Base-by-base conservation (phyloP, 2,888 invertebrate species). In the Lumbricus terrestris region DNA sequence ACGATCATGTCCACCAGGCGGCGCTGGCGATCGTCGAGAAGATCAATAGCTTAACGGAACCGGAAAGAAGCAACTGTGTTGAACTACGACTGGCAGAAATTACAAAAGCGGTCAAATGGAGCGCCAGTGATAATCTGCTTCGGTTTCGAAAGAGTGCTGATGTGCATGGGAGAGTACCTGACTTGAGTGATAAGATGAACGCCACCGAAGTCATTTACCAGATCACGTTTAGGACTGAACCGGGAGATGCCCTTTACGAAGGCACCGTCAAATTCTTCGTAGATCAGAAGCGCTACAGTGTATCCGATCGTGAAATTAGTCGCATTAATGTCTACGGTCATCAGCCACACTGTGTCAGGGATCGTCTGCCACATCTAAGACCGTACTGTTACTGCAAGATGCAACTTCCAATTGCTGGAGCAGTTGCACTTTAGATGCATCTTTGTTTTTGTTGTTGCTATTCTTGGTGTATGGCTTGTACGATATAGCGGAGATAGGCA, bases 261-360 rank as follows among this genome's bases (percentile, higher is more conserved):
- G 85, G 85, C 34, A 85, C 85, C 20, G 16, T 85, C 35, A 85
- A 38, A 33, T 88, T 85, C 37, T n/a, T 42, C 89, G 88, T 69
- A 0, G 33, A 47, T 29, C 54, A 85, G 34, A 85, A 89, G 1
- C 69, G 85, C n/a, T 85, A 85, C 85, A 85, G 35, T 35, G 35
- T 85, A 18, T 85, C 85, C 11, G 85, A 85, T 4, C 34, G 85
- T 23, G 85, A 85, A 85, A 85, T 92, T 69, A 91, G 91, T 88
- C 96, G 97, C 89, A 96, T 97, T 90, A 97, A 97, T 95, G 97
- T 97, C 94, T 98, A 98, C 93, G 97, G 97, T 15, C 95, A 96
- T 40, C 97, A 97, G 93, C 97, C 98, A 0, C 96, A 96, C 92
- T 98, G 98, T 93, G 96, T 98, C 82, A 96, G 97, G 93, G 93